Percentiles rank a stretch among this genome's conserved stretches.
These are phyloP conservation scores for Drosophila hawaiiensis DNA, from an alignment of 2,888 invertebrate species.

Conservation along the genomic window DNA sequence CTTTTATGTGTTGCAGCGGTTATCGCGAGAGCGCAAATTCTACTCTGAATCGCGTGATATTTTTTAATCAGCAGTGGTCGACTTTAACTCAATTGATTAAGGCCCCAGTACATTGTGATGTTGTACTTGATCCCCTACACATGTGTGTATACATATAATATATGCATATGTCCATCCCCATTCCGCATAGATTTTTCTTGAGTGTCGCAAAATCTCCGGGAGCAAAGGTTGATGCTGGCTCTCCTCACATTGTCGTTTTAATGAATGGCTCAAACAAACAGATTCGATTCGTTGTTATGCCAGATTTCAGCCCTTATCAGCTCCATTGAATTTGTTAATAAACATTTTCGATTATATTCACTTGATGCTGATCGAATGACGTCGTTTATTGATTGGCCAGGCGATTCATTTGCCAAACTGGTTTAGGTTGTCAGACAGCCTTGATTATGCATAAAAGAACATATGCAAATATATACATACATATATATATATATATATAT, in stretches of 20 bases:
- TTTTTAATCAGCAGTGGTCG: constrained; percentile 72
- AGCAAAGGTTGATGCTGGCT: constrained; percentile 70
- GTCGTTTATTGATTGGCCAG: constrained; percentile 3
- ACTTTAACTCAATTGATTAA: constrained; percentile 75
- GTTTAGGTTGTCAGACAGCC: constrained; percentile 1
- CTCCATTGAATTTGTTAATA: constrained; percentile 1
- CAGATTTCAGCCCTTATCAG: constrained; percentile 26
- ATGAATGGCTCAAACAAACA: constrained; percentile 52
- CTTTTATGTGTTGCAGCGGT: constrained; percentile 23
- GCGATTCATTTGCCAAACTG: background rate
- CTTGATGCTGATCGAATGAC: constrained; percentile 32
- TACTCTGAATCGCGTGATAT: constrained; percentile 80
- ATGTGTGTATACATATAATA: constrained; percentile 15
- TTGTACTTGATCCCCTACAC: constrained; percentile 39
- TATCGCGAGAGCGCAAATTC: constrained; percentile 73
- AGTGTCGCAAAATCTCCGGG: constrained; percentile 73
- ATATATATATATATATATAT: too few species aligned
- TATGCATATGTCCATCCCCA: constrained; percentile 18
- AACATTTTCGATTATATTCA: constrained; percentile 8
- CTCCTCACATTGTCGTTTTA: constrained; percentile 37
- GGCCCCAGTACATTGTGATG: constrained; percentile 32
- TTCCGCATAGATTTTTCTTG: constrained; percentile 60
- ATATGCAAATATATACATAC: background rate
- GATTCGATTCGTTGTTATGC: constrained; percentile 21
- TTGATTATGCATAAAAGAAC: background rate